Base-by-base conservation (phyloP, 2,797 vertebrate species). In the Chelmon rostratus region DNA sequence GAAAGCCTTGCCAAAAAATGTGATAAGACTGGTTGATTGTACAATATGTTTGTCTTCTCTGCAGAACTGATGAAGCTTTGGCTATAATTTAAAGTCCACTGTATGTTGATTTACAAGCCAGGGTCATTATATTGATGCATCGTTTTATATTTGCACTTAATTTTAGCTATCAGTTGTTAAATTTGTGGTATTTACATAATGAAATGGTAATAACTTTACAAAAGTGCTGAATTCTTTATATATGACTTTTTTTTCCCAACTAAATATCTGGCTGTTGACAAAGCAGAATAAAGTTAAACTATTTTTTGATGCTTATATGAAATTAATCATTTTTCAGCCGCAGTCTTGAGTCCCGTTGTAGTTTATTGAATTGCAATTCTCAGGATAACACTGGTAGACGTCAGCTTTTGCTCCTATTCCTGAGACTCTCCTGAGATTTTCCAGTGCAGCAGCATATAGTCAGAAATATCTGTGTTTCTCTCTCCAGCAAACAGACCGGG, bases 1-100 rank as follows among this genome's bases (percentile, higher is more conserved):
- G 79, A 85, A 78, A 82, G 76, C 76, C 77, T 92, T 88, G 89
- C 91, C 91, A 92, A 93, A 93, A 38, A 92, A 93, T 86, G 84
- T 89, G 86, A 88, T 69, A 56, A 83, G 91, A 94, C 91, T 93
- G 88, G 62, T 85, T 94, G 93, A 93, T 94, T 95, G 93, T 94
- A 93, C 28, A 69, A 73, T 62, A 33, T 88, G 76, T 85, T 13
- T 86, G 85, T 92, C 63, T 86, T 79, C 82, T 84, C n/a, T 59
- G 66, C 84, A 86, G 78, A 89, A 75, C 76, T 72, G 84, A 88
- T 70, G 49, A 88, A 85, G 84, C 80, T 87, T 86, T 80, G 81
- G 78, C 67, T 86, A 42, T 84, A 73, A 83, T 86, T 87, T 81
- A 52, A 83, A 73, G 57, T 91, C 66, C 57, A 21, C 75, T 82